Base-by-base conservation (phyloP, 2,113 vertebrate species). In the Mesocricetus auratus region DNA sequence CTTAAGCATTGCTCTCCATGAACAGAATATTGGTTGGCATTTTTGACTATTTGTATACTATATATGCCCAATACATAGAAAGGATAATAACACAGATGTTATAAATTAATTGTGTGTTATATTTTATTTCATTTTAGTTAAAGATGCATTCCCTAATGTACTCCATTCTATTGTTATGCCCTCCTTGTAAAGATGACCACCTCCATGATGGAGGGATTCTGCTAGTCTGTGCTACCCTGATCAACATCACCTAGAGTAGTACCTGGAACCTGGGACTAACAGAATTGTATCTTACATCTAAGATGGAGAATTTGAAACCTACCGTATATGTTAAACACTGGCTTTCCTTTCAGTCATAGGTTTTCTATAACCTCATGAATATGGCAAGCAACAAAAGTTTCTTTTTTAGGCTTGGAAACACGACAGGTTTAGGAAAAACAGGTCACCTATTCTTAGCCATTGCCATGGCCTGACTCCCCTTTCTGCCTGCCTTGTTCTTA, bases 381-480 rank as follows among this genome's bases (percentile, higher is more conserved):
- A 93, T 0, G 9, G 36, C 16, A 53, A 50, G 45, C 7, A 31
- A 22, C 16, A 19, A 88, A 62, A 26, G 26, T 47, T 92, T 81
- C 71, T 50, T 68, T 33, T 88, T 87, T 71, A 45, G 22, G n/a
- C 0, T 75, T 92, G 85, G 71, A 13, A 47, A 45, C 60, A 73
- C 19, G 45, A 81, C 12, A 95, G 16, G 58, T 96, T 78, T 86
- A 33, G 75, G 83, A 21, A 90, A 97, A 96, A 81, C 3, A 7
- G 87, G 39, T 15, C 71, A 81, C 81, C 53, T 96, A 36, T 92
- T 88, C 69, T 82, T 90, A 90, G 81, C 24, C 39, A 39, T 36
- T 45, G 19, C 19, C 7, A 1, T 71, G 29, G 74, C 85, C 42
- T 42, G 22, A 56, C 79, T 89, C 50, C 24, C 22, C 22, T 85